Conservation (phyloP, 2,113 vertebrate genomes). For the Coreoperca whiteheadi region DNA sequence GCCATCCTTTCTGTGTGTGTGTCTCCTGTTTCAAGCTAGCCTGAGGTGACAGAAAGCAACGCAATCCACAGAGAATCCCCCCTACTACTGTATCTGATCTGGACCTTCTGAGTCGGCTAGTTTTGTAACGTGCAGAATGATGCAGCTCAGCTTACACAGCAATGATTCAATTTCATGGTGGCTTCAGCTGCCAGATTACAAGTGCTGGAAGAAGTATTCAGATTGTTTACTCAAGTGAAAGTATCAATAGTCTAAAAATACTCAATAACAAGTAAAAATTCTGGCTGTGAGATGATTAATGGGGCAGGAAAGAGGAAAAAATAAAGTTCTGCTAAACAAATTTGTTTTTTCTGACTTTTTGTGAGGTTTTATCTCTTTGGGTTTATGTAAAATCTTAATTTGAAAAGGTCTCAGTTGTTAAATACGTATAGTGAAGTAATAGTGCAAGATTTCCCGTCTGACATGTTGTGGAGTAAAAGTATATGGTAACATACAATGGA, state of each 20-base stretch:
- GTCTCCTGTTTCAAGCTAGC: conserved; percentile 50
- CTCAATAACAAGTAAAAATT: not conserved
- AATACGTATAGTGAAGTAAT: not conserved
- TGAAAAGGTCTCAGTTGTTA: not conserved
- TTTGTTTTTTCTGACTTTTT: no score
- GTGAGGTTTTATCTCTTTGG: no score
- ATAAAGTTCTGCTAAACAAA: no score
- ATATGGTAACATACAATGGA: not conserved
- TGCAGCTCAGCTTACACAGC: conserved; percentile 31
- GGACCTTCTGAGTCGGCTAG: conserved; percentile 70
- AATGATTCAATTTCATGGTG: not conserved
- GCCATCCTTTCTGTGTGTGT: conserved; percentile 52
- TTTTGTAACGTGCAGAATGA: conserved; percentile 53
- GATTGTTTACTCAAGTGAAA: not conserved
- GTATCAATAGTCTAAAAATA: not conserved
- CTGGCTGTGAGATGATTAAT: no score
- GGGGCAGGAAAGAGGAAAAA: no score
- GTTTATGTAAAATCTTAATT: not conserved
- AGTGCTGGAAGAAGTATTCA: not conserved
- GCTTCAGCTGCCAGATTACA: not conserved
- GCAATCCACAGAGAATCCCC: conserved; percentile 40
- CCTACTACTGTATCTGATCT: conserved; percentile 60
- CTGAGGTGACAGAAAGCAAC: conserved; percentile 61
- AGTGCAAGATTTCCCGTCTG: not conserved
- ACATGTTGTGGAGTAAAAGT: not conserved